A percentile compares a stretch with the other conserved stretches of the same genome.
Evolutionary conservation across 2,113 vertebrate species (phyloP).

Genomic region (Cebidichthys violaceus): DNA sequence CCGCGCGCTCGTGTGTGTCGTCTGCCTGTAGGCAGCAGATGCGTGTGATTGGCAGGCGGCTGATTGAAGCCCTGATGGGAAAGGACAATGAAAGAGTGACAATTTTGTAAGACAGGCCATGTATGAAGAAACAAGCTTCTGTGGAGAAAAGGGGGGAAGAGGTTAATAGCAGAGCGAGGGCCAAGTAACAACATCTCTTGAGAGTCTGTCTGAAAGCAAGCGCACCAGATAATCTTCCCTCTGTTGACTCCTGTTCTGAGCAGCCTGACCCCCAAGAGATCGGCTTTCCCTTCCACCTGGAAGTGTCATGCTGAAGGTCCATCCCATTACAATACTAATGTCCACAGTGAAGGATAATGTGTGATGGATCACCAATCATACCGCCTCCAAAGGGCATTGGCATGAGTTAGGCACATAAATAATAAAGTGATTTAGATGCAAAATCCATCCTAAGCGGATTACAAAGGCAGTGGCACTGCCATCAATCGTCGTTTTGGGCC

Average conservation of each 20-base stretch:
- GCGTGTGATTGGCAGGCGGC: constrained; percentile 70
- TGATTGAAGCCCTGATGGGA: constrained; percentile 69
- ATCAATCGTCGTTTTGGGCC: constrained; percentile 81
- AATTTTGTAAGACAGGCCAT: constrained; percentile 53
- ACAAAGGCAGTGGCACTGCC: constrained; percentile 75
- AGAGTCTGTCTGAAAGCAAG: constrained; percentile 39
- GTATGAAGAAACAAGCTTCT: constrained; percentile 63
- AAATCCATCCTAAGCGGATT: constrained; percentile 84
- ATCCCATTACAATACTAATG: constrained; percentile 80
- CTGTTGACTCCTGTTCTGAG: constrained; percentile 62
- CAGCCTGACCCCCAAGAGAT: constrained; percentile 47
- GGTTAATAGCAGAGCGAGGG: constrained; percentile 42
- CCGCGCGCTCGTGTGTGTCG: constrained; percentile 30
- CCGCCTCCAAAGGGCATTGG: constrained; percentile 74
- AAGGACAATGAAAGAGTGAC: constrained; percentile 63
- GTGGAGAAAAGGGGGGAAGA: constrained; percentile 21
- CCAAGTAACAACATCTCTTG: constrained; percentile 60
- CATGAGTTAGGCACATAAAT: constrained; percentile 79
- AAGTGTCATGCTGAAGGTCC: constrained; percentile 71
- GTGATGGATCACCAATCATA: constrained; percentile 82
- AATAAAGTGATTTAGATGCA: constrained; percentile 83
- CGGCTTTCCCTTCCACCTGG: constrained; percentile 62
- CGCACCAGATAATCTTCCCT: constrained; percentile 55
- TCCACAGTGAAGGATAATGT: constrained; percentile 76
- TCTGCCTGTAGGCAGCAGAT: constrained; percentile 62